These are phyloP conservation scores for Acanthosepion lycidas DNA, from an alignment of 2,888 invertebrate genomes.

Conservation along the genomic window DNA sequence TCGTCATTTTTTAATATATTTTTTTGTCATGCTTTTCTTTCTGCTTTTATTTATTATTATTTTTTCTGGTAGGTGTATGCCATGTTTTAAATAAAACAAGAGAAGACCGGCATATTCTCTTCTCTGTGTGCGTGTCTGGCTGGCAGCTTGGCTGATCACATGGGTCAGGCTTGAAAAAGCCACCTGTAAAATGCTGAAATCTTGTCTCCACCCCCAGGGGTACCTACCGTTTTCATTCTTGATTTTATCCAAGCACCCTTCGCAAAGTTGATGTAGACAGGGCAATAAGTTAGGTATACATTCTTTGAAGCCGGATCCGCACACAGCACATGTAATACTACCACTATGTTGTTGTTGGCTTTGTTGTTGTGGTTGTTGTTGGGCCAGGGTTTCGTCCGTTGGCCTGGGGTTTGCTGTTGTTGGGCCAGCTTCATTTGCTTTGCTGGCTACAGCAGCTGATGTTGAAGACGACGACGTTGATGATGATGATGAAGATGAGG, in stretches of 20 bases:
- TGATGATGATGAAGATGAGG: neutral
- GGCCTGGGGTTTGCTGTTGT: neutral
- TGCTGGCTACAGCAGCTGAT: neutral
- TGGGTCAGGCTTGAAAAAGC: neutral
- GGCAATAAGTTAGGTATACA: constrained; percentile 86
- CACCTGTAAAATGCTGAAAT: neutral
- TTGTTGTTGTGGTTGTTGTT: constrained; percentile 45
- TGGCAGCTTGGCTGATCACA: neutral
- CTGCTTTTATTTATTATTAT: neutral
- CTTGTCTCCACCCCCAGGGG: neutral
- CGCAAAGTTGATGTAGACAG: constrained; percentile 89
- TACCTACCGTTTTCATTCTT: constrained; percentile 38
- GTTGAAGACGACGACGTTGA: neutral
- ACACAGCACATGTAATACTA: constrained; percentile 47
- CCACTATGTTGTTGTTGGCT: neutral
- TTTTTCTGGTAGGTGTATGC: neutral
- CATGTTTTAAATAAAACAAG: too few species aligned
- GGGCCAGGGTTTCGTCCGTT: neutral
- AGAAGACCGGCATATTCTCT: too few species aligned
- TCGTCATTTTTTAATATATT: too few species aligned
- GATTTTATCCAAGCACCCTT: constrained; percentile 71
- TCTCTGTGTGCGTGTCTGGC: neutral
- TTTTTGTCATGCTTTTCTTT: too few species aligned
- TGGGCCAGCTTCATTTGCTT: neutral
- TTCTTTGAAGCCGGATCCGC: constrained; percentile 55